phyloP scores from a whole-genome alignment of 2,113 vertebrate species.

The Alectura lathami region DNA sequence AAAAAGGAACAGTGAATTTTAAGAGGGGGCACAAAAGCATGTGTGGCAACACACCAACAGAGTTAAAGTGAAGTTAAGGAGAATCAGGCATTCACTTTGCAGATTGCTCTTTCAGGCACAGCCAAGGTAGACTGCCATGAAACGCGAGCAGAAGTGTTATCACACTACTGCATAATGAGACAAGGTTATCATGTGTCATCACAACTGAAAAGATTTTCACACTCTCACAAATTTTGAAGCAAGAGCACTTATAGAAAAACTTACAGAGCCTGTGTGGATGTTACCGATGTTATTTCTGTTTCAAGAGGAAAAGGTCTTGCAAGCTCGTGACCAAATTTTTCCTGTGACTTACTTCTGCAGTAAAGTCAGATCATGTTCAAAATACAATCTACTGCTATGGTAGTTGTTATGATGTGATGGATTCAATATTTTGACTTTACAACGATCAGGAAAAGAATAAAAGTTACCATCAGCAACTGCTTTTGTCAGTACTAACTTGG shows the following conservation, averaged over 20 bases:
- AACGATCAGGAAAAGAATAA: slow-evolving; percentile 16
- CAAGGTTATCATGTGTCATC: background rate
- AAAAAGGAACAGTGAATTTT: background rate
- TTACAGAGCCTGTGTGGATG: background rate
- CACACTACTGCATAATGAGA: background rate
- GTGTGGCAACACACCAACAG: background rate
- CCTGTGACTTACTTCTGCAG: background rate
- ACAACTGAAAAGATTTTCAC: background rate
- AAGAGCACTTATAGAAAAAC: background rate
- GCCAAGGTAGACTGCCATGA: background rate
- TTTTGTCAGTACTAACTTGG: slow-evolving; percentile 6
- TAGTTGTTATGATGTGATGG: slow-evolving; percentile 32
- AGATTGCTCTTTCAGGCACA: background rate
- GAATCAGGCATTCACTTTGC: background rate
- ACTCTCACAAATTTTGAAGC: background rate
- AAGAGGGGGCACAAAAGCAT: background rate
- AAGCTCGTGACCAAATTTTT: slow-evolving; percentile 3
- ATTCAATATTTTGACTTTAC: slow-evolving; percentile 62
- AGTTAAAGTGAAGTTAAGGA: background rate
- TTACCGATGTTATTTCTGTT: background rate
- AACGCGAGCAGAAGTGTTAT: background rate
- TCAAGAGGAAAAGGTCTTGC: slow-evolving; percentile 6
- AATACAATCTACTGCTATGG: slow-evolving; percentile 33
- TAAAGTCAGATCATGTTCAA: slow-evolving; percentile 34
- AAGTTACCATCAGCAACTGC: background rate